Percentiles rank a stretch among this genome's conserved stretches.
Evolutionary conservation across 1,140 invertebrate species (phyloP).

Genomic region (Parasteatoda tepidariorum): DNA sequence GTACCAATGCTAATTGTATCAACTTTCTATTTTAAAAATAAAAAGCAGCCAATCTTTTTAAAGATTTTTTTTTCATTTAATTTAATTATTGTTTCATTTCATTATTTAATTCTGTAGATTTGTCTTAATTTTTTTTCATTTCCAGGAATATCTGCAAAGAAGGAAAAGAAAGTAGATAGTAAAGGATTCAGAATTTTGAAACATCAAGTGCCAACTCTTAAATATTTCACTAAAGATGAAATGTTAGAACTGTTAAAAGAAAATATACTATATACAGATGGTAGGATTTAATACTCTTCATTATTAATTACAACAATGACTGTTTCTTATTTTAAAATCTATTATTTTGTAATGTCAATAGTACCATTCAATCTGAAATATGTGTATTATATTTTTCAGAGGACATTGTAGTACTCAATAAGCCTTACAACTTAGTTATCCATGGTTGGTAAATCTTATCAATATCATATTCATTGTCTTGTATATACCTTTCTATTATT

Average conservation of each 20-base stretch:
- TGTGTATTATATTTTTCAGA: constrained; percentile 58
- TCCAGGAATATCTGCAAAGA: not conserved
- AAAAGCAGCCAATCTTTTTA: too few relatives aligned
- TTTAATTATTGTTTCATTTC: too few relatives aligned
- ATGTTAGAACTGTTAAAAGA: constrained; percentile 46
- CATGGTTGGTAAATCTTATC: constrained; percentile 63
- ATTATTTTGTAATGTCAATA: too few relatives aligned
- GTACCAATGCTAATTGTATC: too few relatives aligned
- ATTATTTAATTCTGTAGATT: too few relatives aligned
- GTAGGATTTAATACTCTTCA: constrained; percentile 8
- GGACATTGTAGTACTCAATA: constrained; percentile 71
- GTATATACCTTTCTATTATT: not conserved
- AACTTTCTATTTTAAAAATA: too few relatives aligned
- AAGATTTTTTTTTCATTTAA: too few relatives aligned
- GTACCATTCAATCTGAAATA: too few relatives aligned
- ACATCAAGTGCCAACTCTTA: constrained; percentile 65
- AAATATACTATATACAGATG: constrained; percentile 38
- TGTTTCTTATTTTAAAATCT: too few relatives aligned
- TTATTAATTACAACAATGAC: not conserved
- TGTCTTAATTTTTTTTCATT: too few relatives aligned
- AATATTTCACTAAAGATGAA: constrained; percentile 58
- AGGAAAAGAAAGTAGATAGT: constrained; percentile 60
- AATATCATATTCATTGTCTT: not conserved
- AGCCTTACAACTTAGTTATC: constrained; percentile 71
- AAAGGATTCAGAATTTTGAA: constrained; percentile 66